These are phyloP conservation scores for Rachycentron canadum DNA, from an alignment of 2,797 vertebrate species.

Conservation along the genomic window DNA sequence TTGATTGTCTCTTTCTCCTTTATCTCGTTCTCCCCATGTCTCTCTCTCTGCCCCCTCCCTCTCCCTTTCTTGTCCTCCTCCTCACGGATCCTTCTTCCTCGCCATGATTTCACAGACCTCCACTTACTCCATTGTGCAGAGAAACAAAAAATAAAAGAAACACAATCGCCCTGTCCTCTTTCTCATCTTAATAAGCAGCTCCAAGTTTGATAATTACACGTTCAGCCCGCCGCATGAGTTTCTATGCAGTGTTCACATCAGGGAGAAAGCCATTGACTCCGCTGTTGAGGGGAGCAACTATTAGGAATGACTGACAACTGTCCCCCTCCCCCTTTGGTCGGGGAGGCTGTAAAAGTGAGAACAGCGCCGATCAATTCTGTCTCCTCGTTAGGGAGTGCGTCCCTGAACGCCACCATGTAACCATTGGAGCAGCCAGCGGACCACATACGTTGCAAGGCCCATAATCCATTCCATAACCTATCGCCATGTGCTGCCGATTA, in stretches of 20 bases:
- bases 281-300: constrained; percentile 76
- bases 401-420: constrained; percentile 77
- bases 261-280: constrained; percentile 81
- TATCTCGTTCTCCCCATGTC: constrained; percentile 72
- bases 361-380: constrained; percentile 79
- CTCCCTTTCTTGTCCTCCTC: constrained; percentile 73
- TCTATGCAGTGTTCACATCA: constrained; percentile 78
- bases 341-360: constrained; percentile 80
- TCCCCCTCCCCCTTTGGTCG: constrained; percentile 68
- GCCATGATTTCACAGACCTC: constrained; percentile 77
- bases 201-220: constrained; percentile 86
- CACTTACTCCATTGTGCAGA: constrained; percentile 79
- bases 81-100: constrained; percentile 75
- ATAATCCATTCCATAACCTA: constrained; percentile 86
- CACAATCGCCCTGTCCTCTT: constrained; percentile 82
- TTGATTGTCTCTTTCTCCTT: constrained; percentile 70
- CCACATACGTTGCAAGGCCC: constrained; percentile 85
- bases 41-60: constrained; percentile 48
- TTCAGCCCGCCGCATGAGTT: constrained; percentile 80
- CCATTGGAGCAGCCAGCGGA: constrained; percentile 70
- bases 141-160: constrained; percentile 78
- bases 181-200: constrained; percentile 85
- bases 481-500: constrained; percentile 87
- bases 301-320: constrained; percentile 81
- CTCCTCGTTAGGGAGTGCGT: constrained; percentile 76